Evolutionary conservation across 2,113 vertebrate species (phyloP).

Genomic region (Megalops atlanticus): DNA sequence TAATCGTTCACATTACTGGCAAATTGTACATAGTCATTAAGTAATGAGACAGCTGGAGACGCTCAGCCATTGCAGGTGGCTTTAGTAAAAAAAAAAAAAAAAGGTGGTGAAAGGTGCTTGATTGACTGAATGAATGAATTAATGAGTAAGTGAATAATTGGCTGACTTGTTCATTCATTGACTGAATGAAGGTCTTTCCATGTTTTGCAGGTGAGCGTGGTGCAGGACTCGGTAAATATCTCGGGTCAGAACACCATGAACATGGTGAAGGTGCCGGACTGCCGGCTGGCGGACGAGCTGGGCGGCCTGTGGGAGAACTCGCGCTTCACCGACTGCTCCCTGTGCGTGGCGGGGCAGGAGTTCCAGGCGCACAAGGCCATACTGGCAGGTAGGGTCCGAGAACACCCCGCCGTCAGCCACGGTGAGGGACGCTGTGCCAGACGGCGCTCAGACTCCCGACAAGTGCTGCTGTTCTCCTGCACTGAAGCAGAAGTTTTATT

Average conservation of each 20-base stretch:
- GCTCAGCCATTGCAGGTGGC: background rate
- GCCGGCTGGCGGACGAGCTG: constrained; percentile 85
- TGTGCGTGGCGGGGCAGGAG: constrained; percentile 87
- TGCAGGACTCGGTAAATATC: constrained; percentile 90
- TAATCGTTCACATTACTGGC: constrained; percentile 2
- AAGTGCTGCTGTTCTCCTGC: too few relatives aligned
- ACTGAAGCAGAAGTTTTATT: too few relatives aligned
- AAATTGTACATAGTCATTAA: background rate
- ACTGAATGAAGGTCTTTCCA: constrained; percentile 21
- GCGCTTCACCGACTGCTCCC: constrained; percentile 86
- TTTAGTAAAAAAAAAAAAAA: too few relatives aligned
- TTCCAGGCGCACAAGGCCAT: constrained; percentile 92
- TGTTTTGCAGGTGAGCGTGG: constrained; percentile 82
- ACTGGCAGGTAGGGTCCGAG: constrained; percentile 79
- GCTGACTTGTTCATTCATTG: background rate
- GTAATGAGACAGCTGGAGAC: background rate
- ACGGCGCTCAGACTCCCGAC: too few relatives aligned
- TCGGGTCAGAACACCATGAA: constrained; percentile 90
- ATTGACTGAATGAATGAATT: background rate
- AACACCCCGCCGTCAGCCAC: too few relatives aligned
- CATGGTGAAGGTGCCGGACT: constrained; percentile 90
- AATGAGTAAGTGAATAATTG: background rate
- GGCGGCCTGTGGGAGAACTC: constrained; percentile 90
- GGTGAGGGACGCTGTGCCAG: too few relatives aligned
- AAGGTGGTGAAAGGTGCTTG: too few relatives aligned